These are phyloP conservation scores for Ichneumoninae sp. DNA, from an alignment of 2,888 invertebrate genomes.

Conservation along the genomic window DNA sequence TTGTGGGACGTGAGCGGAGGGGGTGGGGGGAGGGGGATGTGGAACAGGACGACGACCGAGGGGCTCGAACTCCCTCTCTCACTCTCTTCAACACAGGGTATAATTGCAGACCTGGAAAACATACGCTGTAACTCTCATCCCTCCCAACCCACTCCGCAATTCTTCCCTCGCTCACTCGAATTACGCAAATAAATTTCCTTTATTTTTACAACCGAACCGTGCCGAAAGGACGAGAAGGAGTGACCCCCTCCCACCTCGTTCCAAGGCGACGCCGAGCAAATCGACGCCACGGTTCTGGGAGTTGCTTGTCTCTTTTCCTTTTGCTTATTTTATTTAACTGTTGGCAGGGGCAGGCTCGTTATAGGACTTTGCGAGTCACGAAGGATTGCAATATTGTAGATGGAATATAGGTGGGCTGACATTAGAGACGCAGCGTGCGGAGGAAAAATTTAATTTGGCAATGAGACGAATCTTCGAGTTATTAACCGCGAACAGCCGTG, in stretches of 20 bases:
- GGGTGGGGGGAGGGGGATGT: slow-evolving; percentile 45
- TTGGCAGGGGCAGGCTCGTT: slow-evolving; percentile 47
- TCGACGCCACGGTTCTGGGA: slow-evolving; percentile 54
- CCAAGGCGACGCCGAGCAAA: slow-evolving; percentile 46
- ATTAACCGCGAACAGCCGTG: neutral
- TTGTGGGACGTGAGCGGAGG: slow-evolving; percentile 58
- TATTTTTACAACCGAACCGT: slow-evolving; percentile 79
- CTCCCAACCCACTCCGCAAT: slow-evolving; percentile 54
- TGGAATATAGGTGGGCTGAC: slow-evolving; percentile 13
- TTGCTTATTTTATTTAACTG: slow-evolving; percentile 55
- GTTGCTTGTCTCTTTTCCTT: slow-evolving; percentile 41
- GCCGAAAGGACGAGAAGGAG: slow-evolving; percentile 58
- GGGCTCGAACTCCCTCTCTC: slow-evolving; percentile 20
- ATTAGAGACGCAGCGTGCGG: slow-evolving; percentile 9
- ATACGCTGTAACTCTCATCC: slow-evolving; percentile 72
- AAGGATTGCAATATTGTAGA: slow-evolving; percentile 26
- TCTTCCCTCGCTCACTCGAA: slow-evolving; percentile 77
- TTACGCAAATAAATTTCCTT: slow-evolving; percentile 83
- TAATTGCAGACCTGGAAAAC: slow-evolving; percentile 77
- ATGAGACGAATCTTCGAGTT: neutral
- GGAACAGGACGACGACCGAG: slow-evolving; percentile 51
- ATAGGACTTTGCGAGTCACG: slow-evolving; percentile 48
- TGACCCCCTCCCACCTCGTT: slow-evolving; percentile 32
- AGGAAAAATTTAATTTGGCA: neutral
- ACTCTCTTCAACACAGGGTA: slow-evolving; percentile 50